These are phyloP conservation scores for Centroberyx gerrardi DNA, from an alignment of 2,797 vertebrate species.

Conservation along the genomic window DNA sequence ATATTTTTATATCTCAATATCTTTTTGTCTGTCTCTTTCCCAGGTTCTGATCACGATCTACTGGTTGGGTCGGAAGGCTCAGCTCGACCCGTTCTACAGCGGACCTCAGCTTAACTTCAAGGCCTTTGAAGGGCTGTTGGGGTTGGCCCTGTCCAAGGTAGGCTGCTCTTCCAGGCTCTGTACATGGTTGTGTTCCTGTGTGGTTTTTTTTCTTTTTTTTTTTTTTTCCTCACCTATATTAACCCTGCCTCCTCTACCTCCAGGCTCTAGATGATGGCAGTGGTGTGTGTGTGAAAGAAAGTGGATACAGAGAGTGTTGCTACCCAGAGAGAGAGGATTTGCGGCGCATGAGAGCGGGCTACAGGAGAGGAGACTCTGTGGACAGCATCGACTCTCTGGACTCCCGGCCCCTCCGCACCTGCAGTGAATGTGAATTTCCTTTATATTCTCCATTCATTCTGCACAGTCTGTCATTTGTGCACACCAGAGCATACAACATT, in stretches of 20 bases:
- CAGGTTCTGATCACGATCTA: conserved; percentile 98
- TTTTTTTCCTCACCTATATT: not conserved
- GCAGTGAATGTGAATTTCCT: conserved; percentile 87
- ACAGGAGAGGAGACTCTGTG: conserved; percentile 87
- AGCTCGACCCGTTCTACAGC: conserved; percentile 87
- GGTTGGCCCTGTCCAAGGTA: conserved; percentile 94
- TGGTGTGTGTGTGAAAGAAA: conserved; percentile 86
- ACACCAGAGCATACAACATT: not conserved
- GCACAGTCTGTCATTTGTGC: not conserved
- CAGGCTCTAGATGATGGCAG: conserved; percentile 91
- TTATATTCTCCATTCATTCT: not conserved
- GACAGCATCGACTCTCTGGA: conserved; percentile 88
- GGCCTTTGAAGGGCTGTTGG: conserved; percentile 94
- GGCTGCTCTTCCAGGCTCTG: conserved; percentile 22
- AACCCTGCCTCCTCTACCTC: conserved; percentile 14
- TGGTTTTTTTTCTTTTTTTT: not conserved
- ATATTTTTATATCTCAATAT: not conserved
- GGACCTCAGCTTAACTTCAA: conserved; percentile 94
- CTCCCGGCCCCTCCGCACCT: conserved; percentile 81
- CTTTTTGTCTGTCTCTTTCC: not conserved
- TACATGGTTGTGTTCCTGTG: not conserved
- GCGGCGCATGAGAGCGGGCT: conserved; percentile 59
- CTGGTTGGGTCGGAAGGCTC: conserved; percentile 96
- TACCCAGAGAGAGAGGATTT: conserved; percentile 85
- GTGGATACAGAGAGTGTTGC: conserved; percentile 87